These are phyloP conservation scores for Falcunculus frontatus DNA, from an alignment of 2,113 vertebrate genomes.

Conservation along the genomic window DNA sequence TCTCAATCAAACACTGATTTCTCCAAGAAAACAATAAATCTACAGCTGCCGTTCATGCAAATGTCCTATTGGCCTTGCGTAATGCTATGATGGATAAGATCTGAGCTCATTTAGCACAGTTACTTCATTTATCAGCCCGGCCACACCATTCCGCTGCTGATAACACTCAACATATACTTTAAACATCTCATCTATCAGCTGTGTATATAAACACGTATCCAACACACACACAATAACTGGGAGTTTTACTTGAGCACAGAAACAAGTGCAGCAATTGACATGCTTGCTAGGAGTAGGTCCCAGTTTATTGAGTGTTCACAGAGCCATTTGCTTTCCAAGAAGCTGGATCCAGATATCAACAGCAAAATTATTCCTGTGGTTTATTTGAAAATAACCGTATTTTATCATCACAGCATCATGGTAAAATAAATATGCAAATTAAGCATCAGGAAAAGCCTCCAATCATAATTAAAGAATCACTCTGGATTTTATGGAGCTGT, in stretches of 20 bases:
- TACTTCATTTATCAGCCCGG: slow-evolving; percentile 17
- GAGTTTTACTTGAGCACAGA: not conserved
- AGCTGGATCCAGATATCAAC: not conserved
- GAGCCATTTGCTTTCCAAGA: not conserved
- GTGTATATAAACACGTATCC: not conserved
- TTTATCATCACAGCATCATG: not conserved
- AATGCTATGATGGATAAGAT: not conserved
- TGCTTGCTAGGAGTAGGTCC: fast-evolving
- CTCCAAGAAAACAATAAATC: not conserved
- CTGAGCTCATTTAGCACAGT: not conserved
- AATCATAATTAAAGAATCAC: not conserved
- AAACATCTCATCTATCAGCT: slow-evolving; percentile 21
- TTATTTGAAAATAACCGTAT: not conserved
- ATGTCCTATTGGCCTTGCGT: fast-evolving
- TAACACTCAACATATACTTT: not conserved
- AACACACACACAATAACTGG: not conserved
- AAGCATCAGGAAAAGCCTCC: not conserved
- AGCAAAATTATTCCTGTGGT: not conserved
- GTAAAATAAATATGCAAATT: not conserved
- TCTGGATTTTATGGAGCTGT: not conserved
- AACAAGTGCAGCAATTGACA: not conserved
- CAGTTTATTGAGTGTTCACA: not conserved
- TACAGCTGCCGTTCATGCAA: not conserved
- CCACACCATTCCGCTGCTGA: not conserved
- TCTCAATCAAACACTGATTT: not conserved